Evolutionary conservation across 1,140 invertebrate genomes (phyloP).

Genomic region (Doryteuthis pealeii): DNA sequence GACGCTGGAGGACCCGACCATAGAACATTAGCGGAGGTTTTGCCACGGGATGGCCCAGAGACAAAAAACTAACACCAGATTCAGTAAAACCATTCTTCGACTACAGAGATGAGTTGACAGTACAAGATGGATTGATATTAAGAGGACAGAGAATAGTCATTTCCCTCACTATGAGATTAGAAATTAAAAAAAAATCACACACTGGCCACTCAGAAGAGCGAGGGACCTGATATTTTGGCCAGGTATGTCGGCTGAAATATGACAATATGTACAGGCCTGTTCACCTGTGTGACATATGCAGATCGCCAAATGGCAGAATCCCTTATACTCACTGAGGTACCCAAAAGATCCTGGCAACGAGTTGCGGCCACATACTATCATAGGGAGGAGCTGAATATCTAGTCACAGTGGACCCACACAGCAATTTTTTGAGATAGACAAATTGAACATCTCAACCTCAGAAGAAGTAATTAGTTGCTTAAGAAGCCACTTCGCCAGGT

Average conservation of each 20-base stretch:
- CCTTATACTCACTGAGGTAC: background rate
- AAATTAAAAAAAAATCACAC: constrained; percentile 26
- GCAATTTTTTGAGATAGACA: constrained; percentile 21
- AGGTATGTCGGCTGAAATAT: background rate
- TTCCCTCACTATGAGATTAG: constrained; percentile 17
- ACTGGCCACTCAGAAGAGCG: constrained; percentile 12
- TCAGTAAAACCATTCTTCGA: constrained; percentile 20
- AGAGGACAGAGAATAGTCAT: constrained; percentile 30
- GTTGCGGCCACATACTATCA: no score
- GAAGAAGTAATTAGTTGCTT: background rate
- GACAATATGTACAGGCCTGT: background rate
- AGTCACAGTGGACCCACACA: constrained; percentile 19
- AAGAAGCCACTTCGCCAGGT: constrained; percentile 14
- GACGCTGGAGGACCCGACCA: constrained; percentile 11
- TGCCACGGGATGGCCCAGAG: constrained; percentile 19
- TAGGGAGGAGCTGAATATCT: constrained; percentile 7
- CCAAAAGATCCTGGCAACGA: constrained; percentile 12
- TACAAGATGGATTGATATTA: constrained; percentile 34
- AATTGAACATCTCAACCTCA: constrained; percentile 1
- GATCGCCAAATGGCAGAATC: constrained; percentile 21
- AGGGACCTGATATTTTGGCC: background rate
- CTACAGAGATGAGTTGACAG: constrained; percentile 29
- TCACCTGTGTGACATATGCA: background rate
- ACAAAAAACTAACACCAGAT: background rate
- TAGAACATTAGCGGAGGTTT: constrained; percentile 1